A percentile compares a stretch with the other conserved stretches of the same genome.
phyloP scores from a whole-genome alignment of 2,888 invertebrate genomes.

The Drosophila austrosaltans region DNA sequence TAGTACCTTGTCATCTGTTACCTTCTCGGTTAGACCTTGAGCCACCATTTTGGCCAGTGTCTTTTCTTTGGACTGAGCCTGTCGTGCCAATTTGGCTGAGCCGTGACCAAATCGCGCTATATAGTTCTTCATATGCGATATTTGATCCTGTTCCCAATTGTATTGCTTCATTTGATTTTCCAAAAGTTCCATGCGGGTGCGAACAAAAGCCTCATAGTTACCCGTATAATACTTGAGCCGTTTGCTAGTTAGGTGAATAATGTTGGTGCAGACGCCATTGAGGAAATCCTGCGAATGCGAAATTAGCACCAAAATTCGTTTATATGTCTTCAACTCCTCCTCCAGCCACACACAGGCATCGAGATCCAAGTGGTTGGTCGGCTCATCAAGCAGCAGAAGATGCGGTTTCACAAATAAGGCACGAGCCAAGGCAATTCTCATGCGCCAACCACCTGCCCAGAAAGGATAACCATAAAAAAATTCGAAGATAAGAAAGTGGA shows the following conservation, averaged over 20 bases:
- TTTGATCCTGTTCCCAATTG: conserved; percentile 99
- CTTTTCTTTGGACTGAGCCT: conserved; percentile 99
- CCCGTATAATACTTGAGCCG: conserved; percentile 97
- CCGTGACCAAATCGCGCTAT: conserved; percentile 99
- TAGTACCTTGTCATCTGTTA: conserved; percentile 93
- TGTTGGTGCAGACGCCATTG: conserved; percentile 98
- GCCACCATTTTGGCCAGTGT: conserved; percentile 99
- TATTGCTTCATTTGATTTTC: conserved; percentile 99
- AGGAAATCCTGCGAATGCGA: conserved; percentile 99
- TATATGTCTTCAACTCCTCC: conserved; percentile 97
- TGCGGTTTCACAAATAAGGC: conserved; percentile 99
- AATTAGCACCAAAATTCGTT: conserved; percentile 97
- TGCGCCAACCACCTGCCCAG: conserved; percentile 94
- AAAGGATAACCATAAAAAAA: background rate
- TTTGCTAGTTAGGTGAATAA: conserved; percentile 96
- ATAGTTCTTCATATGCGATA: conserved; percentile 99
- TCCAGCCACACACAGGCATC: conserved; percentile 99
- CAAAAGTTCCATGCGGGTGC: conserved; percentile 95
- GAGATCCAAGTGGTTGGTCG: conserved; percentile 99
- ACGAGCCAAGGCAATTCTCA: conserved; percentile 98
- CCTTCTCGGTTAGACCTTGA: conserved; percentile 97
- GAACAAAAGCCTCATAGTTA: conserved; percentile 98
- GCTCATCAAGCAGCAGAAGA: conserved; percentile 97
- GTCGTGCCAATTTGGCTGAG: conserved; percentile 98
- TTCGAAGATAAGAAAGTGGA: no score